Evolutionary conservation across 2,888 invertebrate species (phyloP).

Genomic region (Ceriagrion tenellum): DNA sequence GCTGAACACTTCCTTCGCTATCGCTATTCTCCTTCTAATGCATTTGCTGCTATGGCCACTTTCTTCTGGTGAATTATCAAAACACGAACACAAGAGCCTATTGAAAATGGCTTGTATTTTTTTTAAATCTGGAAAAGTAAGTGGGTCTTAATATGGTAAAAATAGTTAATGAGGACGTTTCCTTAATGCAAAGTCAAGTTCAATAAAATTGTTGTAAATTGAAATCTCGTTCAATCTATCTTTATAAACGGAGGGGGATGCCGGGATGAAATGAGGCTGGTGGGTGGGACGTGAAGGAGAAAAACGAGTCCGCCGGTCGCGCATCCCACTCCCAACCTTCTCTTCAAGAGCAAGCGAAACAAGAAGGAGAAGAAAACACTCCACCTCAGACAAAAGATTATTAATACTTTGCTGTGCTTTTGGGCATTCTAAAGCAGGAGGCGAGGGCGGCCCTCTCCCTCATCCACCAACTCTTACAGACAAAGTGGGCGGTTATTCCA

Average conservation of each 20-base stretch:
- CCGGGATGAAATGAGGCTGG: neutral
- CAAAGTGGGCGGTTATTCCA: slow-evolving; percentile 42
- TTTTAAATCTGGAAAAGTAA: too few species aligned
- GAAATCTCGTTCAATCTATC: too few species aligned
- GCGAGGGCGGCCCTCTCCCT: neutral
- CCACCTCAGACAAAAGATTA: slow-evolving; percentile 56
- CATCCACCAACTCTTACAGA: neutral
- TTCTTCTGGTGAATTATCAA: too few species aligned
- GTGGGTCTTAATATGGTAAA: too few species aligned
- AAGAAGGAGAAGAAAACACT: neutral
- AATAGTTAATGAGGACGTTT: too few species aligned
- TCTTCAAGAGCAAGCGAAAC: slow-evolving; percentile 40
- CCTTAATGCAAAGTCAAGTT: too few species aligned
- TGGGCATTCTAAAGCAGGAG: neutral
- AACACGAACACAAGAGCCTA: too few species aligned
- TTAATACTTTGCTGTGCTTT: slow-evolving; percentile 39
- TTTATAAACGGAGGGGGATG: neutral
- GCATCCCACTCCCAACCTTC: neutral
- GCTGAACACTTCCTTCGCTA: too few species aligned
- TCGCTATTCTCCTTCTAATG: too few species aligned
- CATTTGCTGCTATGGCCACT: too few species aligned
- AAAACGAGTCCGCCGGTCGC: neutral
- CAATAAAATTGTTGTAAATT: too few species aligned
- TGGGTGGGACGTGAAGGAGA: neutral
- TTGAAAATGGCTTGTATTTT: too few species aligned